These are phyloP conservation scores for Gymnosoma rotundatum DNA, from an alignment of 2,888 invertebrate species.

Conservation along the genomic window DNA sequence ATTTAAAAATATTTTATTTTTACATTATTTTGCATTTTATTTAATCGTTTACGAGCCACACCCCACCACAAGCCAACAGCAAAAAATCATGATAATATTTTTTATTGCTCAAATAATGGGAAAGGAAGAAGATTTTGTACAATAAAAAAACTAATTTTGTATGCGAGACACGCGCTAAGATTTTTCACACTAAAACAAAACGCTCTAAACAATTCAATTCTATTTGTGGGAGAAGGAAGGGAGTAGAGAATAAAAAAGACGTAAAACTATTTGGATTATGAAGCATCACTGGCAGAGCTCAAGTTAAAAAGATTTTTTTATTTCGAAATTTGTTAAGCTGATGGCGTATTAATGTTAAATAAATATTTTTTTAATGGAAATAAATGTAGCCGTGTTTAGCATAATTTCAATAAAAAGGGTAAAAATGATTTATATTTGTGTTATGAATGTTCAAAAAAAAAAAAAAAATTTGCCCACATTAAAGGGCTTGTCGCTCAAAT, in stretches of 20 bases:
- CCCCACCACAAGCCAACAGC: not conserved
- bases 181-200: constrained; percentile 50
- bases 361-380: not conserved
- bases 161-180: constrained; percentile 54
- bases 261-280: not conserved
- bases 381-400: not conserved
- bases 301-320: not conserved
- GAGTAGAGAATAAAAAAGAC: not conserved
- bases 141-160: constrained; percentile 35
- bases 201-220: constrained; percentile 5
- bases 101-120: not conserved
- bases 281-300: not conserved
- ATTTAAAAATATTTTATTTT: constrained; percentile 4
- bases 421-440: too few species aligned
- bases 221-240: constrained; percentile 19
- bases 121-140: constrained; percentile 22
- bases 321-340: not conserved
- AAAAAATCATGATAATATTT: constrained; percentile 5
- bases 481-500: too few species aligned
- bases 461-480: too few species aligned
- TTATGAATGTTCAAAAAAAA: too few species aligned
- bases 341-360: not conserved
- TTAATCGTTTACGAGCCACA: constrained; percentile 28
- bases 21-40: not conserved
- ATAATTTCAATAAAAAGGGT: too few species aligned